Evolutionary conservation across 2,888 invertebrate genomes (phyloP).

Genomic region (Zhengitettix transpicula): DNA sequence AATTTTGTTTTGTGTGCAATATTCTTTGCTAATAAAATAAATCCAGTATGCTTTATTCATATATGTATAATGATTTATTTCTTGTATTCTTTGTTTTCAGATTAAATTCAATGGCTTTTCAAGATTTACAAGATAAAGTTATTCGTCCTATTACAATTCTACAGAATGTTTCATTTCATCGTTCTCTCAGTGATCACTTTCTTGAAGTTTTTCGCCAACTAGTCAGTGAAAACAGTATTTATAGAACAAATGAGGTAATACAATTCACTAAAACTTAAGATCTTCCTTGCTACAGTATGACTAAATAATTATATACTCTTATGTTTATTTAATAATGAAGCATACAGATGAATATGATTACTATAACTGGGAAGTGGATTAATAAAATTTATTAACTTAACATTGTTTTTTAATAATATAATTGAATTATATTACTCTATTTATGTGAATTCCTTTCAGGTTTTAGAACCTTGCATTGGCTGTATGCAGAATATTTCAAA

Average conservation of each 20-base stretch:
- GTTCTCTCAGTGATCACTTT: slow-evolving; percentile 67
- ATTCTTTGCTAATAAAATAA: no score
- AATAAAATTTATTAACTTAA: not conserved
- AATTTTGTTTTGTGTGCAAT: no score
- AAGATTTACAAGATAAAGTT: slow-evolving; percentile 56
- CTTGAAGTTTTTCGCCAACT: slow-evolving; percentile 66
- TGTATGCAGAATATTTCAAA: slow-evolving; percentile 69
- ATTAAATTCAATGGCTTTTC: slow-evolving; percentile 60
- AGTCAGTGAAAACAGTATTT: slow-evolving; percentile 49
- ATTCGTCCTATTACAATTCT: slow-evolving; percentile 49
- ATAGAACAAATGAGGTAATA: slow-evolving; percentile 35
- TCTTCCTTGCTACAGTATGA: no score
- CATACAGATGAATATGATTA: no score
- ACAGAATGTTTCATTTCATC: slow-evolving; percentile 53
- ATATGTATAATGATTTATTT: not conserved
- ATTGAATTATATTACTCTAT: no score
- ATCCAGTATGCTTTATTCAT: not conserved
- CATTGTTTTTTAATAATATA: no score
- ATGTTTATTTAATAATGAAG: no score
- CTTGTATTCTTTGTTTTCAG: slow-evolving; percentile 23
- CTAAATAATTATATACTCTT: no score
- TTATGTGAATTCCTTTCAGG: slow-evolving; percentile 27
- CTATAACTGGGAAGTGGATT: not conserved
- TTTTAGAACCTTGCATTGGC: slow-evolving; percentile 69
- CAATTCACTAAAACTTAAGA: no score